Evolutionary conservation across 2,888 invertebrate species (phyloP), one percentile per base, ranked within the genome.

Genomic region (Arenicola marina): DNA sequence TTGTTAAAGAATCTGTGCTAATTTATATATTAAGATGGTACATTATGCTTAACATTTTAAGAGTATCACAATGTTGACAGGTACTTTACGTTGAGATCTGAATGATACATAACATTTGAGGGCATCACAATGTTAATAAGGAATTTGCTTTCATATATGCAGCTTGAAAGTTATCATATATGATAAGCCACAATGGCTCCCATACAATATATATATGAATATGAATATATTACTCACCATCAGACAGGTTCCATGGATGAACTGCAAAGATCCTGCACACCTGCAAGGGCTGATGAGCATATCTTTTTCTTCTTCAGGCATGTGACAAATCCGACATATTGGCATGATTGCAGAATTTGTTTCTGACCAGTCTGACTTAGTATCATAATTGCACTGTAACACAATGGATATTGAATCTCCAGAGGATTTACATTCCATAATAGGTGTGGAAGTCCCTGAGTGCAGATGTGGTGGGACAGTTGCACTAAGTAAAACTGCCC

Each of bases 301-400:
- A 54, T 76, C 75, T 11, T 63, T 63, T 21, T 75, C 73, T 63
- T 76, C 78, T 18, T 75, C 79, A 1, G 77, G 74, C 69, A 78
- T 68, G 68, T 87, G 87, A 71, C 87, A 87, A 60, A 87, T 87
- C 59, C 87, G 78, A 73, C 87, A 87, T 61, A 85, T 80, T 18
- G 80, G 74, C 29, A 71, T n/a, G 1, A 62, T 33, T 18, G 61
- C 43, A 15, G 70, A 70, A 34, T 54, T 51, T 2, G 66, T 67
- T 11, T 69, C 69, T 4, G 69, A 62, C 43, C 57, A 21, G 29
- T 56, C 51, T 28, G 62, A 68, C 53, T 67, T 67, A 34, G 21
- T 51, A 57, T 65, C 67, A 54, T 46, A 46, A 26, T 43, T 34
- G 29, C 59, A 59, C 7, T 24, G 34, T 48, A 48, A 24, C n/a